A percentile compares a stretch with the other conserved stretches of the same genome.
Conservation (phyloP, 1,140 invertebrate genomes). For the Apolygus lucorum region DNA sequence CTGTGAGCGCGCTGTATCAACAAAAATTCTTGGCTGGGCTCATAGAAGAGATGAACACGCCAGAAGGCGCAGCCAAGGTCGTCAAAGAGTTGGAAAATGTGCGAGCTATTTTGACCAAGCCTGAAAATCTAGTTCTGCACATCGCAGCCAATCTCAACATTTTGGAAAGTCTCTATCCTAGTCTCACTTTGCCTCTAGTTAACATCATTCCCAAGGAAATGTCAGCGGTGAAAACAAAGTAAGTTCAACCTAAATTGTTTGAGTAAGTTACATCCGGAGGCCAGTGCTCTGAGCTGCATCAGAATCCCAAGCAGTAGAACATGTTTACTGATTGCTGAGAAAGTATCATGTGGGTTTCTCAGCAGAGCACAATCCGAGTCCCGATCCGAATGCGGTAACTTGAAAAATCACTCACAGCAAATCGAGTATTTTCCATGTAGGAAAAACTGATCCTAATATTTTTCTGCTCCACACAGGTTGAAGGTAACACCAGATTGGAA, state of each 20-base stretch:
- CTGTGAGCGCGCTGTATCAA: constrained; percentile 61
- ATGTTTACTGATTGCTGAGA: too few species aligned
- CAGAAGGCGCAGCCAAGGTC: constrained; percentile 46
- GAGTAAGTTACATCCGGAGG: too few species aligned
- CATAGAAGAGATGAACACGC: constrained; percentile 47
- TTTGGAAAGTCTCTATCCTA: constrained; percentile 41
- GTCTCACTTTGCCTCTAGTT: neutral
- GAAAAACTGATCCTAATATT: neutral
- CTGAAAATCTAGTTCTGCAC: constrained; percentile 55
- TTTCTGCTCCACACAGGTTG: constrained; percentile 40
- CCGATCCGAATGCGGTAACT: too few species aligned
- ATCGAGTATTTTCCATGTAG: too few species aligned
- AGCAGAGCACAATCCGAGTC: too few species aligned
- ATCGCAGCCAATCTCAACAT: constrained; percentile 60
- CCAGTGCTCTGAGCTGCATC: too few species aligned
- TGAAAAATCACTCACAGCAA: too few species aligned
- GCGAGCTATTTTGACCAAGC: constrained; percentile 48
- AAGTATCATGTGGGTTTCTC: too few species aligned
- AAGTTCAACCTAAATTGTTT: too few species aligned
- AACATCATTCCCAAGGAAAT: constrained; percentile 19
- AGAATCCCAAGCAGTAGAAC: too few species aligned
- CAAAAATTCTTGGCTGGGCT: constrained; percentile 64
- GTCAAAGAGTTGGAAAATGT: constrained; percentile 53
- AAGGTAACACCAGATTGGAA: constrained; percentile 44
- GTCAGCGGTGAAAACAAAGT: constrained; percentile 39